Percentiles rank a stretch among this genome's conserved stretches.
Evolutionary conservation across 2,888 invertebrate species (phyloP).

Genomic region (Xiphydria camelus): DNA sequence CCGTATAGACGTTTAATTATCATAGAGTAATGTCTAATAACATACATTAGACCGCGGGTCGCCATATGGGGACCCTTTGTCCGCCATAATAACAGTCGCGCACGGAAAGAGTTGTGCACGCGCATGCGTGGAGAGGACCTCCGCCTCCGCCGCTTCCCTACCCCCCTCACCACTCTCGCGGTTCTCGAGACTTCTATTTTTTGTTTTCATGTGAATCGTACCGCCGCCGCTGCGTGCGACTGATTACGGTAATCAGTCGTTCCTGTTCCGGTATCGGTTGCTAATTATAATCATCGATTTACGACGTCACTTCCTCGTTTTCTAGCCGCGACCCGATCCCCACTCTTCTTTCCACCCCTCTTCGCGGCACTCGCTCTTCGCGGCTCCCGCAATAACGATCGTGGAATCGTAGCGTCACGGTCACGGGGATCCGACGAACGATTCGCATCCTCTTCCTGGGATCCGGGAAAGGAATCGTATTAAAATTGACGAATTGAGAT

Average conservation of each 20-base stretch:
- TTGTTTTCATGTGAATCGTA: slow-evolving; percentile 39
- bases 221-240: slow-evolving; percentile 43
- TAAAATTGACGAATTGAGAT: too few relatives aligned
- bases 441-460: too few relatives aligned
- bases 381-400: too few relatives aligned
- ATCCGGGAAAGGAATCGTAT: too few relatives aligned
- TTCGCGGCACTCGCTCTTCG: too few relatives aligned
- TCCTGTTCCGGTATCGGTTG: slow-evolving; percentile 33
- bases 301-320: slow-evolving; percentile 53
- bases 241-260: slow-evolving; percentile 56
- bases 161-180: slow-evolving; percentile 32
- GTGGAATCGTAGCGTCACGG: too few relatives aligned
- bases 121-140: slow-evolving; percentile 41
- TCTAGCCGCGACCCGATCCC: too few relatives aligned
- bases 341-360: too few relatives aligned
- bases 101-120: slow-evolving; percentile 55
- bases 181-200: slow-evolving; percentile 33
- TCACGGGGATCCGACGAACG: too few relatives aligned
- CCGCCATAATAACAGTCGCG: slow-evolving; percentile 54
- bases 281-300: slow-evolving; percentile 57
- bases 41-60: slow-evolving; percentile 54
- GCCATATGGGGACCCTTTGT: slow-evolving; percentile 58
- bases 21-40: slow-evolving; percentile 59
- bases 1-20: slow-evolving; percentile 58
- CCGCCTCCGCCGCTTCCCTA: too few relatives aligned